Evolutionary conservation across 2,888 invertebrate genomes (phyloP), one percentile per base, ranked within the genome.

Genomic region (Melieria omissa): DNA sequence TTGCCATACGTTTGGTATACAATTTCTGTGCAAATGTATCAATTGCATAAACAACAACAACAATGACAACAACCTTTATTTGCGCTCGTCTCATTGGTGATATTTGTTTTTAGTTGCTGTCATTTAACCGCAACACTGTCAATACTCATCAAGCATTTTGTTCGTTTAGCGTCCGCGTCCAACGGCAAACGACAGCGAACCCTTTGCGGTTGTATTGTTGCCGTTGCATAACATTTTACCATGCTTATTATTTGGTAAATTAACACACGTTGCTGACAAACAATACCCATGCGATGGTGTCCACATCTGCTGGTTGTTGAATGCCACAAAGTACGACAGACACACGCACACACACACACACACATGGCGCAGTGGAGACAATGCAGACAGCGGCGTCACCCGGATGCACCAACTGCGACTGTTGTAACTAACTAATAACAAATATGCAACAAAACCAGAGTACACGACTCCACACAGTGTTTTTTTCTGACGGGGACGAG

Each of bases 191-290:
- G 12, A 49, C 41, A 14, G 29, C 1, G 54, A 3, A 41, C 54
- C 29, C 29, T 29, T 29, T 16, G 2, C 41, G 41, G 1, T n/a
- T 64, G 14, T 10, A 9, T 42, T 9, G 52, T 46, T 9, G 41
- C 5, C 42, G 4, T 41, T 44, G 42, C 49, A 41, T 49, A 58
- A 66, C 57, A 67, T 67, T 67, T 52, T 60, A 61, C 65, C 67
- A 55, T 71, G 71, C 72, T 73, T 76, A 75, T 76, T 75, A 74
- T 75, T 74, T 74, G 75, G 74, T 58, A 74, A 72, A 75, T 74
- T 75, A 73, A 75, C 76, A 75, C 72, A 72, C 72, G 70, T 63
- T 73, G 66, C 52, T 62, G n/a, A 47, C 63, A 63, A 63, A 29
- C 29, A 29, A 29, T 45, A 10, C 52, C 29, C 29, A 29, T 29